Percentiles rank a stretch among this genome's conserved stretches.
Evolutionary conservation across 1,140 invertebrate genomes (phyloP).

Genomic region (Orius insidiosus): DNA sequence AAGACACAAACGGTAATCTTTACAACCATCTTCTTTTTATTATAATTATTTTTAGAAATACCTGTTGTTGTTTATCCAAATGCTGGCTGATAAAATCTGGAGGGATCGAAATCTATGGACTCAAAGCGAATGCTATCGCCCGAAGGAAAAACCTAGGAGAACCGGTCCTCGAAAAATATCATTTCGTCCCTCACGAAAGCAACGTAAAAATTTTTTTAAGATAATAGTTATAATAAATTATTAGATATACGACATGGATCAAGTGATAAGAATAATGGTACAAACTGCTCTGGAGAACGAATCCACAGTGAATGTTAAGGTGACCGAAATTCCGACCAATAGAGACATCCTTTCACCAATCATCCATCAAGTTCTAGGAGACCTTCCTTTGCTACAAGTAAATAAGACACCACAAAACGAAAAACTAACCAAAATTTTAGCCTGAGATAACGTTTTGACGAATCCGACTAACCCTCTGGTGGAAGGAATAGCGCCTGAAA

Average conservation of each 20-base stretch:
- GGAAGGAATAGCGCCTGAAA: constrained; percentile 29
- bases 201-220: too few relatives aligned
- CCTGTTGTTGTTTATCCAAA: constrained; percentile 20
- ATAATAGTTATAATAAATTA: too few relatives aligned
- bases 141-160: constrained; percentile 40
- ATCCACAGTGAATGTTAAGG: constrained; percentile 30
- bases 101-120: constrained; percentile 65
- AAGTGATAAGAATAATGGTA: constrained; percentile 35
- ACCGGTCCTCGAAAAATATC: constrained; percentile 53
- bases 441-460: constrained; percentile 31
- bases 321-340: constrained; percentile 40
- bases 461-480: constrained; percentile 26
- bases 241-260: too few relatives aligned
- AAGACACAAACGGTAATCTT: constrained; percentile 10
- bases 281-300: constrained; percentile 69
- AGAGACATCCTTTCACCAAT: constrained; percentile 26
- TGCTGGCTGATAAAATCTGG: constrained; percentile 38
- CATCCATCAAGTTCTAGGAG: constrained; percentile 21
- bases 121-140: constrained; percentile 63
- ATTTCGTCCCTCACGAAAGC: constrained; percentile 52
- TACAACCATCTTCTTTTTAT: too few relatives aligned
- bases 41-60: constrained; percentile 16
- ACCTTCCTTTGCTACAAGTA: constrained; percentile 30
- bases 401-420: constrained; percentile 18
- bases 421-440: too few relatives aligned